Base-by-base conservation (phyloP, 1,140 invertebrate species). In the Trichomalopsis sarcophagae region DNA sequence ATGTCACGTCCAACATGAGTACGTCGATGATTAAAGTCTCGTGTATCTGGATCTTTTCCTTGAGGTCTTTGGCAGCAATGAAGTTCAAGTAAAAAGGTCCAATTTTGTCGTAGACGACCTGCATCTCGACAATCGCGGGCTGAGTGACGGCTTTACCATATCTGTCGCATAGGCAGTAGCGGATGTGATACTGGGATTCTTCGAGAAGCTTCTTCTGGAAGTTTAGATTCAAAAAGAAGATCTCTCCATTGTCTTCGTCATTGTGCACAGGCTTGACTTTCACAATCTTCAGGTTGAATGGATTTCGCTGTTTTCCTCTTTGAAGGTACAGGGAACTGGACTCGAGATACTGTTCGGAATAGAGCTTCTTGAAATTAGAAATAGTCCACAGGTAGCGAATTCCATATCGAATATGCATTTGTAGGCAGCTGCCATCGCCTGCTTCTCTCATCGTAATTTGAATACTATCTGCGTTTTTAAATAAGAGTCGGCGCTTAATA, bases 341-440 rank as follows among this genome's bases (percentile, higher is more conserved):
- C 23, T 69, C 68, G 6, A 69, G 62, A 7, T n/a, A 68, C 17
- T 69, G 23, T 27, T 30, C 13, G n/a, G 17, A 23, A 13, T 27
- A 5, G 17, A 27, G 23, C 14, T 68, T 68, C 14, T 17, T n/a
- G 62, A 68, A 68, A 23, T 68, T 17, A 7, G 62, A 68, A 23
- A 68, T 68, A 7, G 62, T 68, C 62, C 62, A 68, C n/a, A 36
- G n/a, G 21, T 68, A 68, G n/a, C 62, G 62, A 68, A 68, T 68
- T 6, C 21, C 62, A 68, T 0, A 68, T 3, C n/a, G 62, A 23
- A 68, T 68, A 1, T 68, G 14, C 62, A 68, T 68, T n/a, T 68
- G 62, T 23, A 68, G n/a, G 21, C 62, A 68, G n/a, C 62, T 68
- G 62, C 62, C 62, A 68, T 68, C 62, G 14, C 68, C 13, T 69